Percentiles rank a stretch among this genome's conserved stretches.
Evolutionary conservation across 2,113 vertebrate genomes (phyloP).

Genomic region (Pedetes capensis): DNA sequence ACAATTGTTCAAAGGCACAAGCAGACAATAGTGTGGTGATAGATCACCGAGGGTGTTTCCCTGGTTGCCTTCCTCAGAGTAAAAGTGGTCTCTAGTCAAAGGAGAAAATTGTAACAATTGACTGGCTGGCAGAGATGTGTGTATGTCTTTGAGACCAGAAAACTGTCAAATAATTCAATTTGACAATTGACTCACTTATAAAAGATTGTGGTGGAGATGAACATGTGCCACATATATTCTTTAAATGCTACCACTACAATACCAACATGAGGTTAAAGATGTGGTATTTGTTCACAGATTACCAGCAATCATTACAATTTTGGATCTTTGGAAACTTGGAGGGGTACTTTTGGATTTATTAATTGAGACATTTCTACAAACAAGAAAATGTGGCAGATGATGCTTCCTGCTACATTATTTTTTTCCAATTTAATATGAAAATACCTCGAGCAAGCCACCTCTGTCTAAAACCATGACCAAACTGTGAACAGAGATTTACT

Average conservation of each 20-base stretch:
- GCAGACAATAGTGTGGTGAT: background rate
- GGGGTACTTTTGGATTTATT: background rate
- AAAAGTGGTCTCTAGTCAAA: background rate
- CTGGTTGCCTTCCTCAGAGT: background rate
- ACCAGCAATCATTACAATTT: background rate
- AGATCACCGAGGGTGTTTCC: background rate
- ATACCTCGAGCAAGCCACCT: background rate
- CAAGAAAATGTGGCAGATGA: slow-evolving; percentile 12
- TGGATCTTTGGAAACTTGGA: background rate
- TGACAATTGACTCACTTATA: background rate
- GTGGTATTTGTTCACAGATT: background rate
- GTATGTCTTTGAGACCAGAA: background rate
- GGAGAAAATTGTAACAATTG: background rate
- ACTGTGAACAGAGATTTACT: background rate
- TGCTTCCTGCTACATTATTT: background rate
- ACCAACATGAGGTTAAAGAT: background rate
- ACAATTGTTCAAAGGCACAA: background rate
- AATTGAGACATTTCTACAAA: slow-evolving; percentile 10
- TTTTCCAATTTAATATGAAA: background rate
- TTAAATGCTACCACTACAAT: background rate
- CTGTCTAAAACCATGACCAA: background rate
- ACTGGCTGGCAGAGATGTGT: background rate
- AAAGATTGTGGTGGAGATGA: background rate
- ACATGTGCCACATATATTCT: background rate
- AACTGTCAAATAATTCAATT: background rate